Conservation (phyloP, 2,113 vertebrate species). For the Chauna torquata region DNA sequence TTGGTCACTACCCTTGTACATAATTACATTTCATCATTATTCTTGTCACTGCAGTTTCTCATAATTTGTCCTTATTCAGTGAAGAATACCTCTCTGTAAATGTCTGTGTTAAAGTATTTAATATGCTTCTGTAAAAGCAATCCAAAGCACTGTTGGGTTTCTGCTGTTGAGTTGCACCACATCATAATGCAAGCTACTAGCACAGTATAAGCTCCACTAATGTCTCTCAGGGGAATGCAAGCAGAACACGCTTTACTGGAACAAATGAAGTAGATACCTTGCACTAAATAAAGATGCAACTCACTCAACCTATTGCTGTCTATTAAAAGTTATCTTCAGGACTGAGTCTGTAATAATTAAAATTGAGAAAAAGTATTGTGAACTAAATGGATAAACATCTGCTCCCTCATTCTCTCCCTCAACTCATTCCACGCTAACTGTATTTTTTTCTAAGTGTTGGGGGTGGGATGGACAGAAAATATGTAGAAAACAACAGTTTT, state of each 20-base stretch:
- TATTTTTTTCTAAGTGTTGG: not conserved
- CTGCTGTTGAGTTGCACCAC: not conserved
- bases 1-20: not conserved
- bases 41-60: not conserved
- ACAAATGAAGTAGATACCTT: not conserved
- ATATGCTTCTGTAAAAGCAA: not conserved
- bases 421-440: not conserved
- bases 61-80: not conserved
- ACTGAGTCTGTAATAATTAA: not conserved
- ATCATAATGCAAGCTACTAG: not conserved
- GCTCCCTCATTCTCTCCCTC: not conserved
- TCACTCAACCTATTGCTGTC: not conserved
- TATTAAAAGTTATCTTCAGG: not conserved
- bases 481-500: not conserved
- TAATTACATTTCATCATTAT: not conserved
- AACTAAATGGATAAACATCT: not conserved
- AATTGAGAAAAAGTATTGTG: not conserved
- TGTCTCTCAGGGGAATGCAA: not conserved
- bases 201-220: not conserved
- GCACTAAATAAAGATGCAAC: not conserved
- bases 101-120: not conserved
- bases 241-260: not conserved
- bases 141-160: not conserved
- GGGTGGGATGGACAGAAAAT: not conserved
- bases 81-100: not conserved